A percentile compares a stretch with the other conserved stretches of the same genome.
These are phyloP conservation scores for Phalacrocorax brasilianus DNA, from an alignment of 2,113 vertebrate species.

Conservation along the genomic window DNA sequence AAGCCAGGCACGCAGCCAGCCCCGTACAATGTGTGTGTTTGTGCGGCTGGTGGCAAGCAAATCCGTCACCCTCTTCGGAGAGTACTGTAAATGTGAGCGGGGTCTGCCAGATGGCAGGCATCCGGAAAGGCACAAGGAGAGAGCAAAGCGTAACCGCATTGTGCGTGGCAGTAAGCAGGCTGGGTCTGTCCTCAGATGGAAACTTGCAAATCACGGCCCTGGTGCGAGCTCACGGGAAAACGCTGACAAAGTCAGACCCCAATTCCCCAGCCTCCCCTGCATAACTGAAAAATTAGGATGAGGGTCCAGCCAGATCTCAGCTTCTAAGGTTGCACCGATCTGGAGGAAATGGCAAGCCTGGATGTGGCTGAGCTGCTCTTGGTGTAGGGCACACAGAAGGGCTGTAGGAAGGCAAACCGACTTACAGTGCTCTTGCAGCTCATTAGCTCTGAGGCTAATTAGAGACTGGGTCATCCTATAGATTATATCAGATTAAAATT, in stretches of 20 bases:
- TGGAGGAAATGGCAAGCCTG: neutral
- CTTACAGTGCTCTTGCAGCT: neutral
- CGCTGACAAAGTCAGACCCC: neutral
- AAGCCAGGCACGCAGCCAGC: slow-evolving; percentile 5
- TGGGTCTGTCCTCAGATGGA: neutral
- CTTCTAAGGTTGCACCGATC: neutral
- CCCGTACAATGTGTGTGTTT: neutral
- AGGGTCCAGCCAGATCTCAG: rapidly evolving
- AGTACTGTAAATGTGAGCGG: neutral
- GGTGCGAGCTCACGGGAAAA: neutral
- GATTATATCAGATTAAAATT: neutral
- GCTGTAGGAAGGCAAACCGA: neutral
- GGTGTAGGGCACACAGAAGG: neutral
- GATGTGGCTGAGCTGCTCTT: neutral
- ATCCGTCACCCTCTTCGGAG: neutral
- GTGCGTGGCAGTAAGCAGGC: neutral
- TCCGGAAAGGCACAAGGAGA: neutral
- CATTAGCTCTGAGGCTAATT: neutral
- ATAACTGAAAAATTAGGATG: neutral
- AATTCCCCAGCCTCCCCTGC: neutral
- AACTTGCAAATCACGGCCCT: neutral
- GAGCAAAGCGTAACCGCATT: rapidly evolving
- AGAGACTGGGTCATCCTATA: neutral
- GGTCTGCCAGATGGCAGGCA: slow-evolving; percentile 21
- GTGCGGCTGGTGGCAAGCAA: neutral